Evolutionary conservation across 2,797 vertebrate species (phyloP).

Genomic region (Anolis apletophallus): DNA sequence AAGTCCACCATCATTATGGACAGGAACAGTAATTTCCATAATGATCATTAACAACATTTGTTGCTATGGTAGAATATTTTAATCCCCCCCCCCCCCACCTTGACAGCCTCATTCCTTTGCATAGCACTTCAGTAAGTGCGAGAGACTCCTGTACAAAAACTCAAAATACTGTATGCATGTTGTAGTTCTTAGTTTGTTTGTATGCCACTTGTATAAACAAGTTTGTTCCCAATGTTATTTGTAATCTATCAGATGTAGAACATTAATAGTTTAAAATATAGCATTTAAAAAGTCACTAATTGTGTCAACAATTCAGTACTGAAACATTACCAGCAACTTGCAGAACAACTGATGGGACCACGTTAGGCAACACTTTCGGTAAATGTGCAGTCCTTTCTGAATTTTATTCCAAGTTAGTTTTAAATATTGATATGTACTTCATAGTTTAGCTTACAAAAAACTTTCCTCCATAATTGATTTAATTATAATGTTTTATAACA

Average conservation of each 20-base stretch:
- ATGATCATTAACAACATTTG: too few relatives aligned
- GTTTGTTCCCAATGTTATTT: not conserved
- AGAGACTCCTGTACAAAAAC: not conserved
- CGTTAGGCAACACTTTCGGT: not conserved
- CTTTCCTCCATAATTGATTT: conserved; percentile 37
- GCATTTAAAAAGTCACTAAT: not conserved
- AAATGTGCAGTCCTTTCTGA: not conserved
- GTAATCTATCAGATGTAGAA: not conserved
- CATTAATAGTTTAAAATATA: not conserved
- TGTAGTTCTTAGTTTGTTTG: not conserved
- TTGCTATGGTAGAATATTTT: not conserved
- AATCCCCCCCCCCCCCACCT: too few relatives aligned
- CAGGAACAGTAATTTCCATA: too few relatives aligned
- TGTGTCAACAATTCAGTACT: not conserved
- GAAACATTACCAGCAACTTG: not conserved
- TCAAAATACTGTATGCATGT: not conserved
- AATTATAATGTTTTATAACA: conserved; percentile 12
- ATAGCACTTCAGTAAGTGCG: not conserved
- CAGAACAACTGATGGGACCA: not conserved
- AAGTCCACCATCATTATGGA: too few relatives aligned
- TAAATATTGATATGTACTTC: conserved; percentile 34
- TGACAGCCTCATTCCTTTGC: not conserved
- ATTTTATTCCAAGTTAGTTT: conserved; percentile 17
- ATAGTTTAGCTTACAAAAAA: not conserved
- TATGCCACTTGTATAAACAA: not conserved